Base-by-base conservation (phyloP, 2,888 invertebrate species). In the Drosophila fulvimacula region DNA sequence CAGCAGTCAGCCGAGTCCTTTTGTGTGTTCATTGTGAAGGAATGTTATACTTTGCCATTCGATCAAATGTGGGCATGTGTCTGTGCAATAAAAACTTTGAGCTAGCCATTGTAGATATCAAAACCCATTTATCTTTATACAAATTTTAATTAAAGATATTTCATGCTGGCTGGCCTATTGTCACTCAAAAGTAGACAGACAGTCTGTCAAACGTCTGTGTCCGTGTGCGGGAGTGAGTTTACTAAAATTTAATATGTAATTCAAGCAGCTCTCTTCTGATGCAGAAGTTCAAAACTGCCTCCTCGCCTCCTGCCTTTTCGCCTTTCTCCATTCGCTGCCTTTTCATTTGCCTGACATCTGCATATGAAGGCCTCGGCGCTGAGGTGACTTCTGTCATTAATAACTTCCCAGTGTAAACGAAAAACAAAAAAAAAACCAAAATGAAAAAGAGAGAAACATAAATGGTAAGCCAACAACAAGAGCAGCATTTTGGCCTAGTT, bases 111-210 rank as follows among this genome's bases (percentile, higher is more conserved):
- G 44, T 66, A 34, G 83, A 72, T 86, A 83, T 83, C 89, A 86
- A 78, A 88, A 75, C 81, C 83, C 87, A 83, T 88, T 83, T 83
- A 83, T 83, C 83, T 83, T 82, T 86, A 88, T 86, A 82, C 81
- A 83, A 77, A 83, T 80, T 83, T 86, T 83, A 88, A 83, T 88
- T 83, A 82, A 86, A 86, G 70, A 80, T 73, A 70, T 81, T 86
- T 82, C 78, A 88, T 83, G 89, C 89, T 79, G 83, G 89, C 89
- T 79, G 83, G 83, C 72, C 59, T 63, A 82, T 82, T 83, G 87
- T 83, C 72, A 73, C 55, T 68, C 65, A 61, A 21, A 52, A 21
- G 41, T 15, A 30, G 57, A 55, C 44, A 42, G 42, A n/a, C 57
- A 30, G 38, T 30, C 67, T 53, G 65, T 49, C 56, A 46, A 56